Evolutionary conservation across 2,797 vertebrate species (phyloP), one percentile per base, ranked within the genome.

Genomic region (Arnoldichthys spilopterus): DNA sequence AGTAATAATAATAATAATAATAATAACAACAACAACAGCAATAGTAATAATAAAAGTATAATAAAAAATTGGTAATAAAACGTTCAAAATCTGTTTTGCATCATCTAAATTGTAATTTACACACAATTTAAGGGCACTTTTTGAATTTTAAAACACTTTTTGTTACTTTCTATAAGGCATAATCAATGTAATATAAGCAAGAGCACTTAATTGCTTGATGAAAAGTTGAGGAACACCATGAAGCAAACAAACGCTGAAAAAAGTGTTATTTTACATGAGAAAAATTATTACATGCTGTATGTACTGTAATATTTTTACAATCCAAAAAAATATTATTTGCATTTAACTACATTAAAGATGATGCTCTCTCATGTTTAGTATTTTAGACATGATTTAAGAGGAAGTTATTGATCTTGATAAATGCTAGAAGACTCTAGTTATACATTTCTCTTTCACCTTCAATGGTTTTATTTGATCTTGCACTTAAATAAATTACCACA

Each of bases 401-500:
- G 24, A 40, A 62, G 26, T 54, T 45, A 34, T 51, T 72, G 32
- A 78, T 75, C 78, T 76, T n/a, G 63, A 68, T 68, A 62, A 70
- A 80, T 74, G 71, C 62, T 30, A 43, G 43, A 68, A 64, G 37
- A 74, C 43, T 62, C 40, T 59, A n/a, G 34, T 34, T 56, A 76
- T 69, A 12, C 43, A 78, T 64, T 76, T 66, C 34, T 76, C 72
- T 64, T 67, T 74, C 78, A 77, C 59, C 72, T 80, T 78, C 43
- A 81, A 61, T 81, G 76, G 54, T 67, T 79, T 83, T 78, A 76
- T 82, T 56, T 28, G 56, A 71, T 81, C 85, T 82, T 82, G 66
- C 78, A 83, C 81, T 69, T 54, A 74, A 84, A 86, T 87, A 78
- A 84, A 87, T 85, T 81, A 75, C 71, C 59, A 80, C 77, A 68